Conservation (phyloP, 1,140 invertebrate species). For the Diplogasteroides magnus region DNA sequence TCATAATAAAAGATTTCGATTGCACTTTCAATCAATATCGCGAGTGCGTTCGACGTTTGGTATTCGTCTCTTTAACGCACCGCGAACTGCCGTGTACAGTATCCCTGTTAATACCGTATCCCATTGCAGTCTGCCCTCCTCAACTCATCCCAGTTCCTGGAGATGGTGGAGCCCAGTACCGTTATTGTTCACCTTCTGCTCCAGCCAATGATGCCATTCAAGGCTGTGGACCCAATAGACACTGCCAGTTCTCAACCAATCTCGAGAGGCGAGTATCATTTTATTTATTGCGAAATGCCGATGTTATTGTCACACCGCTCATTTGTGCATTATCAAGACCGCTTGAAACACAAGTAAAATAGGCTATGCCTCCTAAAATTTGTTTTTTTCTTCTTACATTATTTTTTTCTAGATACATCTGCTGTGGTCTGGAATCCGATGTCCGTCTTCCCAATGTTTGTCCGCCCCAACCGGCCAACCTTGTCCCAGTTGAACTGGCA, state of each 20-base stretch:
- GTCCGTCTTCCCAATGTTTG: constrained; percentile 53
- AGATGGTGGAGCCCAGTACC: constrained; percentile 47
- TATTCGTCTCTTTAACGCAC: too few species aligned
- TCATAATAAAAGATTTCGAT: too few species aligned
- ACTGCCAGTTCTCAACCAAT: constrained; percentile 53
- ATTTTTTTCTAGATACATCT: constrained; percentile 43
- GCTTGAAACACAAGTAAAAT: too few species aligned
- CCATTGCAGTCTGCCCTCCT: constrained; percentile 45
- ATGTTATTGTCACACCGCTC: too few species aligned
- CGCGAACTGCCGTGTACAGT: too few species aligned
- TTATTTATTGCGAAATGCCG: too few species aligned
- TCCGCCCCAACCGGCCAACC: constrained; percentile 51
- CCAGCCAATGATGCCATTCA: constrained; percentile 53
- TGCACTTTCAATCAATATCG: too few species aligned
- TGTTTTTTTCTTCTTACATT: neutral
- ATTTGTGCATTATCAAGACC: too few species aligned
- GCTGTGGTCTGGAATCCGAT: constrained; percentile 51
- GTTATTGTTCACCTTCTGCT: constrained; percentile 53
- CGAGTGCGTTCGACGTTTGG: too few species aligned
- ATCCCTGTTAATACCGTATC: neutral
- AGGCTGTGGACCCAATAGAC: constrained; percentile 50
- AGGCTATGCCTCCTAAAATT: too few species aligned
- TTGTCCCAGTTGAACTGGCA: constrained; percentile 52
- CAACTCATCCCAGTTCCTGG: constrained; percentile 52
- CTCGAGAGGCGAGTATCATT: too few species aligned